Evolutionary conservation across 2,113 vertebrate species (phyloP), one percentile per base, ranked within the genome.

Genomic region (Vombatus ursinus): DNA sequence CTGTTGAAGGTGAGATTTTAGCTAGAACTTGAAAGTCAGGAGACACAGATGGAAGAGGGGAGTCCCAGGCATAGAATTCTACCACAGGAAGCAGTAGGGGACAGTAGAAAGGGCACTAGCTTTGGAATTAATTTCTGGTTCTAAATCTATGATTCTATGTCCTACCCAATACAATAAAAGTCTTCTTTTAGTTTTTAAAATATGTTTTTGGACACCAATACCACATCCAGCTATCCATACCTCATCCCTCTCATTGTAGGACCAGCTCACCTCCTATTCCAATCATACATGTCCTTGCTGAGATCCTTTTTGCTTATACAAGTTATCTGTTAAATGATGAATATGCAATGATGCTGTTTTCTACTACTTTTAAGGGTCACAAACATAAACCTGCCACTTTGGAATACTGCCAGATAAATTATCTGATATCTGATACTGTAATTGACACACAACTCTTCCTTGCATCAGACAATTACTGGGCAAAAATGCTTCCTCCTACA

Each of bases 341-440:
- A 0, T 28, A 2, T 4, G 37, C 25, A 0, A 50, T 22, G 44
- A 61, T 0, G 68, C 31, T 3, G 2, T 44, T 47, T 44, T 3
- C 3, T 1, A 0, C 57, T 16, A 12, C 49, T 52, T 31, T 61
- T 8, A 8, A 31, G 53, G 54, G 92, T 0, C 2, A 19, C 0
- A 0, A 84, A 44, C 28, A 25, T 19, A 1, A 1, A 8, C 0
- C 0, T 2, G 37, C 52, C 25, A 50, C 90, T 90, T 47, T 37
- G 94, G 94, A 37, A 49, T 23, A 52, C n/a, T 68, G 89, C 48
- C 54, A 48, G 22, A 6, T 25, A 12, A 3, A 23, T 53, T 28
- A 14, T 0, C 61, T 0, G 19, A 49, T 23, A 0, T 9, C 4
- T 0, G 0, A 3, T 52, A 92, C 12, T 3, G 14, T 0, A 0